phyloP scores from a whole-genome alignment of 2,888 invertebrate genomes.

The Drosophila anceps region DNA sequence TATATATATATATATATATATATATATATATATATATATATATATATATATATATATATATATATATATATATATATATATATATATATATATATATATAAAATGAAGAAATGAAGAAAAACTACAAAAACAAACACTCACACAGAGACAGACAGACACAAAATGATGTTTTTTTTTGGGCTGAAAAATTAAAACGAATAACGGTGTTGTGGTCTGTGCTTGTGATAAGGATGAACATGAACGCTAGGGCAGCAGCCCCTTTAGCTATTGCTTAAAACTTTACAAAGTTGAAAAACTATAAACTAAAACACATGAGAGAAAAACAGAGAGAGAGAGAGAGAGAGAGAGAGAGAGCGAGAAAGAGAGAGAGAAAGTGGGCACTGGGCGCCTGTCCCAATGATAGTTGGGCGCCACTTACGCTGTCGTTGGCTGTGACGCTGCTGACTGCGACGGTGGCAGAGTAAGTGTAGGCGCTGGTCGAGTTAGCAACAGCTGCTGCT shows the following conservation, averaged over 20 bases:
- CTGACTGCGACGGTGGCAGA: conserved; percentile 33
- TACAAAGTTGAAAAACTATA: conserved; percentile 25
- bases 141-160: conserved; percentile 3
- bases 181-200: conserved; percentile 19
- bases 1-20: conserved; percentile 1
- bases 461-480: conserved; percentile 20
- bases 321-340: conserved; percentile 23
- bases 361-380: conserved; percentile 35
- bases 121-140: conserved; percentile 15
- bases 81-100: not conserved
- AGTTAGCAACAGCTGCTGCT: conserved; percentile 7
- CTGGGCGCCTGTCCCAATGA: conserved; percentile 28
- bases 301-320: conserved; percentile 31
- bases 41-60: not conserved
- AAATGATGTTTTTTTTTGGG: conserved; percentile 10
- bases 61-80: not conserved
- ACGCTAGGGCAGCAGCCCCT: conserved; percentile 13
- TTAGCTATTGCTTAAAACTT: conserved; percentile 20
- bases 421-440: conserved; percentile 66
- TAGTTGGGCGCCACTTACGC: conserved; percentile 68
- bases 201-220: conserved; percentile 22
- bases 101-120: conserved; percentile 7
- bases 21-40: too few species aligned
- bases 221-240: conserved; percentile 19
- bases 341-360: conserved; percentile 27